These are phyloP conservation scores for Bombus pascuorum DNA, from an alignment of 1,140 invertebrate genomes.

Conservation along the genomic window DNA sequence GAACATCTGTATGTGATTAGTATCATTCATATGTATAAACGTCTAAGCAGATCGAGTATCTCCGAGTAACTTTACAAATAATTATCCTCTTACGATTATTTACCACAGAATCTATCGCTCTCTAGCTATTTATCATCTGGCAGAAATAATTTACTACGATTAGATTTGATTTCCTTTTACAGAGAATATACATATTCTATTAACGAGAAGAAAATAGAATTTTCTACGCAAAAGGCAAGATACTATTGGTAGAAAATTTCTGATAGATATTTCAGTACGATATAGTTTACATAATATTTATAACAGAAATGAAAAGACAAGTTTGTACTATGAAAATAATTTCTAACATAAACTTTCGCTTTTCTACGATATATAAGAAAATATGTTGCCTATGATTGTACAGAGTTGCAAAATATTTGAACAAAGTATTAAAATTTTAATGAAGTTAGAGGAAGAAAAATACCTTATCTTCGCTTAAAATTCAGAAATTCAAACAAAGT, in stretches of 20 bases:
- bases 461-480: background rate
- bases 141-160: background rate
- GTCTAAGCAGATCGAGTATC: background rate
- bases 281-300: no score
- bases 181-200: background rate
- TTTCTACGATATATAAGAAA: background rate
- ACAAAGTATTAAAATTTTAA: background rate
- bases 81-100: slow-evolving; percentile 25
- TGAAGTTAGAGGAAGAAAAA: background rate
- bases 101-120: background rate
- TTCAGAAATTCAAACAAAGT: background rate
- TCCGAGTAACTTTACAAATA: background rate
- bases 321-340: background rate
- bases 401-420: background rate
- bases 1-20: slow-evolving; percentile 40
- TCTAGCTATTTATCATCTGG: background rate
- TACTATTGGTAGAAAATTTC: background rate
- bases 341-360: background rate
- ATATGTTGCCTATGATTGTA: no score
- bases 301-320: background rate
- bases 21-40: slow-evolving; percentile 10
- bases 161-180: background rate
- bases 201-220: background rate
- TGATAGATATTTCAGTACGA: background rate
- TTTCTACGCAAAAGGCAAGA: no score